phyloP scores from a whole-genome alignment of 2,113 vertebrate genomes.

The Spheniscus mendiculus region DNA sequence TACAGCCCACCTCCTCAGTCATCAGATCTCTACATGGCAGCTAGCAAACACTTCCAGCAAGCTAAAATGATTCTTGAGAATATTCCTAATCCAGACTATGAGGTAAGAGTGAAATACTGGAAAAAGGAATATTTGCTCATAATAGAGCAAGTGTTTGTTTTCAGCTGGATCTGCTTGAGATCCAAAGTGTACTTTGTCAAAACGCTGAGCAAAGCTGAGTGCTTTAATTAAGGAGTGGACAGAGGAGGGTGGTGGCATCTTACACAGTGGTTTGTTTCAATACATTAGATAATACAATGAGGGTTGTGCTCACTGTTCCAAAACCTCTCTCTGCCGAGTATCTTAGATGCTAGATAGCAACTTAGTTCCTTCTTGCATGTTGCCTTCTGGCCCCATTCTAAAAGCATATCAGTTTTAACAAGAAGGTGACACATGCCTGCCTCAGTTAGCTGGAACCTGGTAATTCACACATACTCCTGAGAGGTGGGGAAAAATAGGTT shows the following conservation, averaged over 20 bases:
- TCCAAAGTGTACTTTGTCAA: not conserved
- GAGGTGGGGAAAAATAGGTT: not conserved
- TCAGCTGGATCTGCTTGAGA: not conserved
- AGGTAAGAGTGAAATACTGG: conserved; percentile 77
- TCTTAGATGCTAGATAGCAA: not conserved
- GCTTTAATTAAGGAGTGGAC: not conserved
- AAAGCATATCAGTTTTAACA: not conserved
- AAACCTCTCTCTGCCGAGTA: not conserved
- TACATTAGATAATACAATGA: not conserved
- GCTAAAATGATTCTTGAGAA: conserved; percentile 98
- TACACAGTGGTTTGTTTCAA: not conserved
- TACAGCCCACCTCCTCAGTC: conserved; percentile 95
- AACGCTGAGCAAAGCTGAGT: not conserved
- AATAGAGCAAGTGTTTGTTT: not conserved
- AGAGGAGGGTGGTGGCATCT: not conserved
- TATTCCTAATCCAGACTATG: conserved; percentile 89
- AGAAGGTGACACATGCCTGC: not conserved
- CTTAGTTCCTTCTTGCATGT: not conserved
- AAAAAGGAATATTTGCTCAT: not conserved
- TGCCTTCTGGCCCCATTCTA: not conserved
- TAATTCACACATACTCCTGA: not conserved
- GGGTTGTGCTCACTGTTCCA: not conserved
- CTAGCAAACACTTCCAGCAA: conserved; percentile 99
- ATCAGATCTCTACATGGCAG: conserved; percentile 94
- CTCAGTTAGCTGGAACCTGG: fast-evolving